Evolutionary conservation across 2,113 vertebrate genomes (phyloP).

Genomic region (Brevimyrus niger): DNA sequence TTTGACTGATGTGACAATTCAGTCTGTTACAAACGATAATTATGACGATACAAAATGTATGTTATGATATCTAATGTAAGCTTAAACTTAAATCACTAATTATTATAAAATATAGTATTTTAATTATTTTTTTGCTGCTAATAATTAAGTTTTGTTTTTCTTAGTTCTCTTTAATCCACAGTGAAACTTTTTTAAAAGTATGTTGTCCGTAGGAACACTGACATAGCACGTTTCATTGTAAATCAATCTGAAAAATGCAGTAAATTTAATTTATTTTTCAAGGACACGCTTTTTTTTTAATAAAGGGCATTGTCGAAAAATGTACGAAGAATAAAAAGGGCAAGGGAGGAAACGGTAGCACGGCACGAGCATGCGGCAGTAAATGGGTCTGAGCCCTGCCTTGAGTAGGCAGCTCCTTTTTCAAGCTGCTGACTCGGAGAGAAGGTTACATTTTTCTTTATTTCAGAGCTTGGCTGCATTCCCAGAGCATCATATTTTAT

Average conservation of each 20-base stretch:
- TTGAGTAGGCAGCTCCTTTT: slow-evolving; percentile 49
- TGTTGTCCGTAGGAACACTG: neutral
- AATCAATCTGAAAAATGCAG: neutral
- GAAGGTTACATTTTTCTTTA: slow-evolving; percentile 28
- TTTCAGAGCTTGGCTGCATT: slow-evolving; percentile 17
- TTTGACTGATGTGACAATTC: neutral
- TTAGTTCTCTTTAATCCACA: neutral
- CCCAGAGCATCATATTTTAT: slow-evolving; percentile 35
- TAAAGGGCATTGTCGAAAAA: neutral
- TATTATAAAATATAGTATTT: neutral
- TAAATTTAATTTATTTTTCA: slow-evolving; percentile 1
- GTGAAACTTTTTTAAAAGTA: neutral
- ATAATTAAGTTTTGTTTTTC: neutral
- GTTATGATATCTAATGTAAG: neutral
- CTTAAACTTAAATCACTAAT: neutral
- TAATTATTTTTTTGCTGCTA: neutral
- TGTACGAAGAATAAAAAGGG: neutral
- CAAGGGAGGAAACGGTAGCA: neutral
- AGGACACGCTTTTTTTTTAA: neutral
- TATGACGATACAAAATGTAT: neutral
- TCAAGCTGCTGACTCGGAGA: slow-evolving; percentile 43
- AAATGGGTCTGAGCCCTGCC: neutral
- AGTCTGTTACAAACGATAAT: neutral
- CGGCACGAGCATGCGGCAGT: neutral
- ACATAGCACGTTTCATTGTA: neutral